phyloP scores from a whole-genome alignment of 2,888 invertebrate genomes.

The Lasioglossum marginatum region DNA sequence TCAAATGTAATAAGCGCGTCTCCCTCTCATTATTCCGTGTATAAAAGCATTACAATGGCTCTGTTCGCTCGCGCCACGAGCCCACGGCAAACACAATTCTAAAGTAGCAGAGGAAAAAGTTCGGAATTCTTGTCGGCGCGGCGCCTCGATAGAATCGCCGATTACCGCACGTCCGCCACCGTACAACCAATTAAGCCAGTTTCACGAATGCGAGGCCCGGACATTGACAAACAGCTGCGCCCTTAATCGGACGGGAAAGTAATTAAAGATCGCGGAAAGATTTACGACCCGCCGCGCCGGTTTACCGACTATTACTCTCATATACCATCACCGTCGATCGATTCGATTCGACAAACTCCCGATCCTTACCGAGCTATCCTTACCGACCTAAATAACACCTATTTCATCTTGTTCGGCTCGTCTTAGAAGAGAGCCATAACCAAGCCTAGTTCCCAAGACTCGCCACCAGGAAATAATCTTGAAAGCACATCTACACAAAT shows the following conservation, averaged over 20 bases:
- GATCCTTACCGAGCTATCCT: too few species aligned
- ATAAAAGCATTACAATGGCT: slow-evolving; percentile 6
- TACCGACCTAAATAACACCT: too few species aligned
- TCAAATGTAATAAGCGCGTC: slow-evolving; percentile 11
- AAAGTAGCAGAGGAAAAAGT: background rate
- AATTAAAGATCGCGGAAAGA: slow-evolving; percentile 60
- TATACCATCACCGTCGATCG: slow-evolving; percentile 37
- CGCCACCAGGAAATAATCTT: too few species aligned
- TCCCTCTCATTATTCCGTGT: slow-evolving; percentile 3
- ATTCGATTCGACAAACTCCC: background rate
- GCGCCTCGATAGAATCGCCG: background rate
- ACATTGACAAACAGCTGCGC: slow-evolving; percentile 61
- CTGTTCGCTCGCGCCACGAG: background rate
- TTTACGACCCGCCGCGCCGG: slow-evolving; percentile 56
- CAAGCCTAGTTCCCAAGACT: too few species aligned
- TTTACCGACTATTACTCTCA: slow-evolving; percentile 26
- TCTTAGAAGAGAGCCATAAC: background rate
- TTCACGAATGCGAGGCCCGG: slow-evolving; percentile 41
- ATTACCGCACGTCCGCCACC: background rate
- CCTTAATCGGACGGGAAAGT: slow-evolving; percentile 39
- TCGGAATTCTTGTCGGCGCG: background rate
- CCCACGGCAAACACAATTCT: background rate
- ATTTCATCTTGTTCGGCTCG: background rate
- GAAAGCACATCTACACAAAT: background rate
- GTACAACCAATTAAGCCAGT: slow-evolving; percentile 50